A percentile compares a stretch with the other conserved stretches of the same genome.
Conservation (phyloP, 2,797 vertebrate genomes). For the Argentina silus region DNA sequence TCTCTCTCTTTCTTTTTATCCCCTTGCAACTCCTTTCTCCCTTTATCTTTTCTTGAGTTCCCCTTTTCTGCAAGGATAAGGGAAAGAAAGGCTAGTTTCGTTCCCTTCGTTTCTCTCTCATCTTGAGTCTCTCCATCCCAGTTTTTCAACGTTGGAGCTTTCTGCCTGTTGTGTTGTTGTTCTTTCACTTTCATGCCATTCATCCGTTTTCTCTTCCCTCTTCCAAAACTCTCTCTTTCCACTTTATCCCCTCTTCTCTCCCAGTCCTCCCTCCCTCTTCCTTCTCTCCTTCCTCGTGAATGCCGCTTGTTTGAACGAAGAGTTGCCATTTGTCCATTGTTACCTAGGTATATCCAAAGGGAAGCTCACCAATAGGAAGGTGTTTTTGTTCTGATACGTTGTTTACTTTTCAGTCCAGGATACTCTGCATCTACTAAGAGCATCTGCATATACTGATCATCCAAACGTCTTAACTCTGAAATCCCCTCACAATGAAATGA, state of each 20-base stretch:
- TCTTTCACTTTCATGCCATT: background rate
- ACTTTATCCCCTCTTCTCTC: background rate
- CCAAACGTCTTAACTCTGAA: too few species aligned
- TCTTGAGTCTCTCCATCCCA: constrained; percentile 3
- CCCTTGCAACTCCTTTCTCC: constrained; percentile 49
- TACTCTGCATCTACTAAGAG: background rate
- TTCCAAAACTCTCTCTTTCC: background rate
- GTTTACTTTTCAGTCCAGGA: constrained; percentile 20
- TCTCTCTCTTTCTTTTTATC: constrained; percentile 43
- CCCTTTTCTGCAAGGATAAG: constrained; percentile 44
- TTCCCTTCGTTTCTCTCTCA: constrained; percentile 46
- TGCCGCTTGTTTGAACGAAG: background rate
- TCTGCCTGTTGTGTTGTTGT: constrained; percentile 11
- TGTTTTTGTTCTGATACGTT: background rate
- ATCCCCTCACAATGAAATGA: too few species aligned
- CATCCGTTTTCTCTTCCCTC: background rate
- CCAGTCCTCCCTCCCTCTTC: background rate
- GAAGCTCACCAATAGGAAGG: too few species aligned
- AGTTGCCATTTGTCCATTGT: background rate
- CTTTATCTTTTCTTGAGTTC: constrained; percentile 28
- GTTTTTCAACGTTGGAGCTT: constrained; percentile 30
- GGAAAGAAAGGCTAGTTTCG: constrained; percentile 29
- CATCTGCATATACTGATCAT: background rate
- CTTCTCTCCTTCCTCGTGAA: background rate
- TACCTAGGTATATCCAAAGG: too few species aligned